Percentiles rank a stretch among this genome's conserved stretches.
Conservation (phyloP, 92 coral and sea anemone species). For the Bergia sp. region DNA sequence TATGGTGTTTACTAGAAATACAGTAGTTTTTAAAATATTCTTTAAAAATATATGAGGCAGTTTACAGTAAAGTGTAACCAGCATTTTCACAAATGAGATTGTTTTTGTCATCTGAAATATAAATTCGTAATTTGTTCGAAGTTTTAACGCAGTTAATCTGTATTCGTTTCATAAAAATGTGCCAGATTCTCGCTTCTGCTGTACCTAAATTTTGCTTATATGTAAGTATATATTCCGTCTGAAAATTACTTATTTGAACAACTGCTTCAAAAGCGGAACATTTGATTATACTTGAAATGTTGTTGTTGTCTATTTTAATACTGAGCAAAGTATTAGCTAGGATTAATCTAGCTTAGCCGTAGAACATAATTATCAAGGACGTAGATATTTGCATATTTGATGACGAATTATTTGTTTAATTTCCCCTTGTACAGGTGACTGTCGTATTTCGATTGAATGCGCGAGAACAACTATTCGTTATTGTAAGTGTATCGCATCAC, state of each 20-base stretch:
- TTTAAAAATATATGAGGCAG: neutral
- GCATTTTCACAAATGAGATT: neutral
- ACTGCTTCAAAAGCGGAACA: neutral
- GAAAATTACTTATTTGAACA: neutral
- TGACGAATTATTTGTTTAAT: neutral
- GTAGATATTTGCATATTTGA: slow-evolving; percentile 20
- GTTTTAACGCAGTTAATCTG: neutral
- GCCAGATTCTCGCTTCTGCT: neutral
- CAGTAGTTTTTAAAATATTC: slow-evolving; percentile 2
- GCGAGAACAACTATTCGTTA: neutral
- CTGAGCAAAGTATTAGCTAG: neutral
- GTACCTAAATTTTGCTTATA: no score
- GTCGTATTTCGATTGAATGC: neutral
- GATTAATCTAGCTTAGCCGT: neutral
- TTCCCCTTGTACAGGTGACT: neutral
- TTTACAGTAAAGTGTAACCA: neutral
- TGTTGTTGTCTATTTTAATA: neutral
- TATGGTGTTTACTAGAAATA: neutral
- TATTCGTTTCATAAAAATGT: neutral
- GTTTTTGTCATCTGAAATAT: neutral
- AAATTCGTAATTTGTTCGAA: neutral
- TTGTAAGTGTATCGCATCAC: neutral
- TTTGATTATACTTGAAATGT: neutral
- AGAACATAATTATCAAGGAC: neutral
- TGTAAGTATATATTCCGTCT: neutral